A percentile compares a stretch with the other conserved stretches of the same genome.
These are phyloP conservation scores for Macaria liturata DNA, from an alignment of 2,888 invertebrate genomes.

Conservation along the genomic window DNA sequence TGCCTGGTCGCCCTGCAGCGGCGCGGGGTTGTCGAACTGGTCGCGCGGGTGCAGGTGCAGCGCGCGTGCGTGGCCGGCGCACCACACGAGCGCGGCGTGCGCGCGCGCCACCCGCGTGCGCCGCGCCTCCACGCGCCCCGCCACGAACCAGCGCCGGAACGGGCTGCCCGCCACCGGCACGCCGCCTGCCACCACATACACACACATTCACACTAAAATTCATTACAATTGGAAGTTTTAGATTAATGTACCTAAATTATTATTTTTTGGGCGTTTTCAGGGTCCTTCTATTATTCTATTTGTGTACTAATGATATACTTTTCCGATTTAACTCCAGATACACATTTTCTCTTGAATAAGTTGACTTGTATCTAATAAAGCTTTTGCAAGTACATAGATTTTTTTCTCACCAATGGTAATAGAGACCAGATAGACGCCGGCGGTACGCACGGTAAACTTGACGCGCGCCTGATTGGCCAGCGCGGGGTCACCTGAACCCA, in stretches of 20 bases:
- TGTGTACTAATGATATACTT: too few relatives aligned
- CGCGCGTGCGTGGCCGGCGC: slow-evolving; percentile 87
- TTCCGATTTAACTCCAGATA: too few relatives aligned
- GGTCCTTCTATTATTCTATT: too few relatives aligned
- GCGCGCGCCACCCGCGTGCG: slow-evolving; percentile 89
- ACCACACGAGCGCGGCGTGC: slow-evolving; percentile 90
- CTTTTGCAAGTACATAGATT: too few relatives aligned
- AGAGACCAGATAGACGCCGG: slow-evolving; percentile 94
- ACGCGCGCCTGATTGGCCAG: slow-evolving; percentile 94
- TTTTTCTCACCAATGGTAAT: slow-evolving; percentile 86
- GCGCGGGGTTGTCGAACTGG: slow-evolving; percentile 90
- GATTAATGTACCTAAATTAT: too few relatives aligned
- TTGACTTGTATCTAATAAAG: too few relatives aligned
- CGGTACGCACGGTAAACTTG: slow-evolving; percentile 95
- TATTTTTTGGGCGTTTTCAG: too few relatives aligned
- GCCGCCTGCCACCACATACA: slow-evolving; percentile 68
- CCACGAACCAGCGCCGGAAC: slow-evolving; percentile 91
- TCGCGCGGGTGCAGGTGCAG: slow-evolving; percentile 96
- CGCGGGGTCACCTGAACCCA: slow-evolving; percentile 94
- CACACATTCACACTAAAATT: too few relatives aligned
- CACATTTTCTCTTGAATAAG: too few relatives aligned
- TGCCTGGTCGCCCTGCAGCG: slow-evolving; percentile 40
- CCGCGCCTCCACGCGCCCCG: slow-evolving; percentile 92
- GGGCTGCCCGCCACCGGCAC: slow-evolving; percentile 94
- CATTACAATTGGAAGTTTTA: too few relatives aligned